Evolutionary conservation across 2,888 invertebrate genomes (phyloP), one percentile per base, ranked within the genome.

Genomic region (Aphelenchoides bicaudatus): DNA sequence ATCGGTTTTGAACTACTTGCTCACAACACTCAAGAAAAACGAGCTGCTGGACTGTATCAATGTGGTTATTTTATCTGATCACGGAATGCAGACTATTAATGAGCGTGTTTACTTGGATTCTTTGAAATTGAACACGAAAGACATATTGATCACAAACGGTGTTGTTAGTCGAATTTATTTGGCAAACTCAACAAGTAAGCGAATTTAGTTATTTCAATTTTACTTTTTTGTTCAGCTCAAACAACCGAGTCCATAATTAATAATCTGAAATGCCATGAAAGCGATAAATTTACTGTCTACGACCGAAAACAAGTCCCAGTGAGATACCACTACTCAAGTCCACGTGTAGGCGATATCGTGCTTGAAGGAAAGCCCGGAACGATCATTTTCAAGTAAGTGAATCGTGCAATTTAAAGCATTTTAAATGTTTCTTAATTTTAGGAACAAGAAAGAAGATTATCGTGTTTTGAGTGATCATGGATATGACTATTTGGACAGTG

Each of bases 21-120:
- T 74, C 58, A 66, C 59, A 21, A 49, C 62, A 29, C 52, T 74
- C 2, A 57, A 62, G 48, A 62, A 66, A 21, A 58, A 66, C 16
- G 65, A 63, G 1, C 49, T 75, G 6, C 56, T 74, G 39, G 72
- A 74, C 34, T 75, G 75, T 38, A 64, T 73, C 39, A 75, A 75
- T 60, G 51, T 75, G 25, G 58, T 69, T 3, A 64, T 75, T 43
- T 53, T 74, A 10, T 72, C 72, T 13, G 75, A 75, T 67, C 75
- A 75, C 56, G 74, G 71, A 39, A 72, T 72, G 72, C 69, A 72
- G 58, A 37, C 47, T 10, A 52, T 72, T 23, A 63, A 68, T 37
- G 61, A 66, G 47, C 64, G 67, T 1, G 51, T 63, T 37, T 71
- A 69, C 58, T 62, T 71, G 46, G 59, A 71, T 46, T 59, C n/a